Conservation (phyloP, 92 coral and sea anemone genomes). For the Epizoanthus illoricatus region DNA sequence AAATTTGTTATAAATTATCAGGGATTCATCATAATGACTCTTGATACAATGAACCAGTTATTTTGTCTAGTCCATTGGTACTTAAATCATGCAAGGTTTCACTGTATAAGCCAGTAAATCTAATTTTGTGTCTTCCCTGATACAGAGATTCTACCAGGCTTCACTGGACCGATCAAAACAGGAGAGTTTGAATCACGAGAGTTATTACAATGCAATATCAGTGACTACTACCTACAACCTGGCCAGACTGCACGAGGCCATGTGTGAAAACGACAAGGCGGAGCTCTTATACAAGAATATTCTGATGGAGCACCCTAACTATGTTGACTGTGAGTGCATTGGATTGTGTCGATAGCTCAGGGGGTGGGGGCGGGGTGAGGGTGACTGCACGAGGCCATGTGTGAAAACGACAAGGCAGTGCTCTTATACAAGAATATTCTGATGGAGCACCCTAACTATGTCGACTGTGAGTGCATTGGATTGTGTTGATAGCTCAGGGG, state of each 20-base stretch:
- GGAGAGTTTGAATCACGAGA: slow-evolving; percentile 88
- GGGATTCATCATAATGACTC: too few relatives aligned
- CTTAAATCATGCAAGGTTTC: too few relatives aligned
- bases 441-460: slow-evolving; percentile 98
- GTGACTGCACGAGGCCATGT: slow-evolving; percentile 81
- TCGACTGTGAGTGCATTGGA: slow-evolving; percentile 84
- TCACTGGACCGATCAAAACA: slow-evolving; percentile 91
- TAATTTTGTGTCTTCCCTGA: background rate
- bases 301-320: slow-evolving; percentile 97
- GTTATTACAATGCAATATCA: slow-evolving; percentile 94
- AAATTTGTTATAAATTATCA: too few relatives aligned
- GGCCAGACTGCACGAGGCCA: slow-evolving; percentile 91
- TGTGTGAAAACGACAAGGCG: slow-evolving; percentile 93
- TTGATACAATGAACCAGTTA: too few relatives aligned
- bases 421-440: slow-evolving; percentile 91
- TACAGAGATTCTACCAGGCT: slow-evolving; percentile 90
- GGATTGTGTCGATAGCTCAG: too few relatives aligned
- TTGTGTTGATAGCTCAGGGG: background rate
- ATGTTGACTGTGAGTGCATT: slow-evolving; percentile 93
- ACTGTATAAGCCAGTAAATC: too few relatives aligned
- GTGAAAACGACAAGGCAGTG: slow-evolving; percentile 93
- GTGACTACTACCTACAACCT: slow-evolving; percentile 96
- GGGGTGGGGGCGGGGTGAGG: background rate
- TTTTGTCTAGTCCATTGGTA: too few relatives aligned
- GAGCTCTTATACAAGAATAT: slow-evolving; percentile 93